Conservation (phyloP, 2,113 vertebrate species). For the Microtus pennsylvanicus region DNA sequence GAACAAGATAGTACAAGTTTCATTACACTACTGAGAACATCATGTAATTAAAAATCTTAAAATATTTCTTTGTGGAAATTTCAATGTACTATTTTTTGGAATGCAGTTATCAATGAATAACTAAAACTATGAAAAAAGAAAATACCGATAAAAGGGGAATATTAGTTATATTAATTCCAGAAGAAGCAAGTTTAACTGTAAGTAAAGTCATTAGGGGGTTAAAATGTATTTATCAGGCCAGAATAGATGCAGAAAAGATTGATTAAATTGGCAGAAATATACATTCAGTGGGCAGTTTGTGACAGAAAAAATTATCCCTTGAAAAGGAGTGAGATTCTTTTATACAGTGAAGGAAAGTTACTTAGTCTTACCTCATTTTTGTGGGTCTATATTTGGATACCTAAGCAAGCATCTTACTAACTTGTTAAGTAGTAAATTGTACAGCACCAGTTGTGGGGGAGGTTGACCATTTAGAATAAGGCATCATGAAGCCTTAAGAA, state of each 20-base stretch:
- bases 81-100: not conserved
- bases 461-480: not conserved
- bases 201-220: not conserved
- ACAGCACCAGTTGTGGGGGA: not conserved
- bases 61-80: not conserved
- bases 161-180: not conserved
- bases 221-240: not conserved
- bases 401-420: not conserved
- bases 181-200: not conserved
- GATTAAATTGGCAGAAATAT: not conserved
- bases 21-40: not conserved
- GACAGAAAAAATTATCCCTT: not conserved
- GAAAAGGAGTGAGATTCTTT: not conserved
- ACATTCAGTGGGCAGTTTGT: not conserved
- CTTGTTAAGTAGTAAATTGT: not conserved
- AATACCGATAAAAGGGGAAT: not conserved
- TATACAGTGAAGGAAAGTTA: not conserved
- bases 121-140: not conserved
- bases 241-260: not conserved
- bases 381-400: not conserved
- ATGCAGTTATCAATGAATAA: not conserved
- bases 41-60: not conserved
- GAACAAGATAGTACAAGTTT: not conserved
- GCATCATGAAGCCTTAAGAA: not conserved
- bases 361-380: not conserved